Evolutionary conservation across 2,113 vertebrate genomes (phyloP).

Genomic region (Tiliqua scincoides): DNA sequence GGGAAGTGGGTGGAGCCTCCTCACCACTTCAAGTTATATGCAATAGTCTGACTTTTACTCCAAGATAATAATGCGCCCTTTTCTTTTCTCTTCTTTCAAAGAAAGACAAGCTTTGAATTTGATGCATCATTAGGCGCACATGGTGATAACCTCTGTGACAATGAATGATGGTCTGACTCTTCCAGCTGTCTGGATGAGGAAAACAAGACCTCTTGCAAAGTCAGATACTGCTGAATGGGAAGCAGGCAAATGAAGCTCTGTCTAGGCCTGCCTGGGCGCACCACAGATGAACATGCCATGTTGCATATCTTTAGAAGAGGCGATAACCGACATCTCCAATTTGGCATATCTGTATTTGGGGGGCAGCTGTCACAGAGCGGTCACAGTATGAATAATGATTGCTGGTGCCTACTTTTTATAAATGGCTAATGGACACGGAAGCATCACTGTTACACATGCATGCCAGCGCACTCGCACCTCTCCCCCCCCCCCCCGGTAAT

Average conservation of each 20-base stretch:
- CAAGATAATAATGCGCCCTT: not conserved
- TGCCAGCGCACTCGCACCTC: not conserved
- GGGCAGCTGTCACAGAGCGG: not conserved
- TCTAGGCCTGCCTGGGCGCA: not conserved
- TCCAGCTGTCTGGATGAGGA: not conserved
- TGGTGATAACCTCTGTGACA: not conserved
- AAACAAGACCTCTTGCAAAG: not conserved
- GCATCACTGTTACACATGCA: no score
- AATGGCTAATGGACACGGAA: not conserved
- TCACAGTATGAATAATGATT: not conserved
- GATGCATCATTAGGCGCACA: constrained; percentile 20
- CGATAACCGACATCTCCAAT: not conserved
- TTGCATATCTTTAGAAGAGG: not conserved
- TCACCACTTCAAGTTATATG: not conserved
- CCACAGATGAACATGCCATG: not conserved
- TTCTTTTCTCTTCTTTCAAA: not conserved
- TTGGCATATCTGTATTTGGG: not conserved
- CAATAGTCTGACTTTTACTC: not conserved
- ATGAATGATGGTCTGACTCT: not conserved
- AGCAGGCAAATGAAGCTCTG: not conserved
- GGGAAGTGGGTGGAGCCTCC: not conserved
- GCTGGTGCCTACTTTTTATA: not conserved
- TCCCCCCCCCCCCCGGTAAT: not conserved
- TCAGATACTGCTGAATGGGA: not conserved
- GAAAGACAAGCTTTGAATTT: not conserved